Evolutionary conservation across 2,888 invertebrate genomes (phyloP), one percentile per base, ranked within the genome.

Genomic region (Drosophila neonasuta): DNA sequence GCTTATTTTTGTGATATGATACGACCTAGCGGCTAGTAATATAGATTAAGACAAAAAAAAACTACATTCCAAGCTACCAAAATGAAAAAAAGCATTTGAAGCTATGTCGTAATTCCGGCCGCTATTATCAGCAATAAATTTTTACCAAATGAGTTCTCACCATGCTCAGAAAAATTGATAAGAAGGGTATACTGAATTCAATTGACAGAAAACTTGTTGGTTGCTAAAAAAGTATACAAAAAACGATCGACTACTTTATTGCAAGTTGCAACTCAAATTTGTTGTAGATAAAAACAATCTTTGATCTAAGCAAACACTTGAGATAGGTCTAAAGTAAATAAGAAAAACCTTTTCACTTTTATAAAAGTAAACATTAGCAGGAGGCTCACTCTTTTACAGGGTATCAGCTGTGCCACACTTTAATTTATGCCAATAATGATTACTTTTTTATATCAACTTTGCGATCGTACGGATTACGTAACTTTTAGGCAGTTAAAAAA

Each of bases 121-220:
- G 32, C 34, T 20, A 56, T 74, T 74, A 74, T 74, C 74, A 74
- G 74, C 73, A 71, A 71, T 62, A 62, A 55, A 64, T 60, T 62
- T 67, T 44, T 54, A 55, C 51, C 59, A 56, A 72, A 59, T 68
- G 68, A 20, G 13, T 63, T 52, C 51, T 44, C 36, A 51, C 3
- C 34, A 34, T 9, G 10, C 15, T 52, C 5, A 17, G 10, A 32
- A 3, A 15, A 17, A 17, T 10, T 36, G 44, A 2, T 20, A 34
- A 34, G 32, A 13, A 2, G 34, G 44, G 44, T 55, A 45, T 34
- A 10, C 6, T 20, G 2, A 50, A 36, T n/a, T 20, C 2, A 8
- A 10, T 15, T 13, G 10, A 48, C 15, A 2, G n/a, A 34, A 11
- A 34, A 34, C 34, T n/a, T 10, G 2, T 9, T 32, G 10, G 10